Evolutionary conservation across 2,888 invertebrate species (phyloP), one percentile per base, ranked within the genome.

Genomic region (Patella ulyssiponensis): DNA sequence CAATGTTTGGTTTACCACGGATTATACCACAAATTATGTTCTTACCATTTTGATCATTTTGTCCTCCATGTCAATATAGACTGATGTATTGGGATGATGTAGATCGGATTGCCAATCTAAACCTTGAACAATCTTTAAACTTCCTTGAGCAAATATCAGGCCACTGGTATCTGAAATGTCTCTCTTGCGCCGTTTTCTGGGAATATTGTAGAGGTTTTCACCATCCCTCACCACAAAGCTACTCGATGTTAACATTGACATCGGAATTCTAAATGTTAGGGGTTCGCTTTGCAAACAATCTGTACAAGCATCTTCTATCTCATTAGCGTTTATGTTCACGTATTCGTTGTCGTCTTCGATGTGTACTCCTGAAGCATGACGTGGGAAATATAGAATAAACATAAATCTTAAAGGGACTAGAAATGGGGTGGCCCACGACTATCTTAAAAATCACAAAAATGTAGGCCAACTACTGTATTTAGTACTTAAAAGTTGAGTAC

Each of bases 101-200:
- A 82, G 77, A 23, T 83, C 82, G 20, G 80, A 77, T 52, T 79
- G 73, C 83, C 83, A 83, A 33, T 80, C 74, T 17, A 80, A 52
- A 3, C 83, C 83, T 17, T 83, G 74, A 7, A 76, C 73, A 11
- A 83, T 81, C 73, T 74, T 76, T 33, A 82, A 20, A 27, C 72
- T 74, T 15, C 83, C 83, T 20, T 72, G 69, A 44, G 69, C 69
- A 23, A 44, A 64, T 64, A 74, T 74, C 17, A 4, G 2, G n/a
- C 51, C 52, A 12, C 51, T 69, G 15, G 11, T 51, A 15, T 17
- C 23, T n/a, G 33, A 17, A 23, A 51, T 44, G 3, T 74, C 74
- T 52, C 74, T 58, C 20, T 64, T 58, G n/a, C 74, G 69, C 20
- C 69, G 74, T 15, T 20, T 58, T 17, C 12, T 33, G 2, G 51